These are phyloP conservation scores for Triplophysa bombifrons DNA, from an alignment of 2,797 vertebrate genomes.

Conservation along the genomic window DNA sequence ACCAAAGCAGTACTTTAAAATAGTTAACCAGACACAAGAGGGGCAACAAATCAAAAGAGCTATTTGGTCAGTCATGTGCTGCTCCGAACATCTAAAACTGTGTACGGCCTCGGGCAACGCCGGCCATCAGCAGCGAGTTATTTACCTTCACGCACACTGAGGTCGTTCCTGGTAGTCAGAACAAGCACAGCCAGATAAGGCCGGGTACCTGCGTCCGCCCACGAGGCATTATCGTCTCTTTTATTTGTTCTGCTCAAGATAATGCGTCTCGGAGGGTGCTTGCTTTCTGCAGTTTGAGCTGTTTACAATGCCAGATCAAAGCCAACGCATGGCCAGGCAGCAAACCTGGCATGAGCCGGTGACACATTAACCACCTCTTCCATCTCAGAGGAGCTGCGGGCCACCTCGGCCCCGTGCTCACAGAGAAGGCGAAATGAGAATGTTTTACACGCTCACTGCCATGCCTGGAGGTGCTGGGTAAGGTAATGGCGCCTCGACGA, in stretches of 20 bases:
- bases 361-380: slow-evolving; percentile 72
- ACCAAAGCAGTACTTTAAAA: slow-evolving; percentile 22
- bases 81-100: slow-evolving; percentile 53
- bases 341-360: slow-evolving; percentile 76
- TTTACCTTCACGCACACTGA: slow-evolving; percentile 71
- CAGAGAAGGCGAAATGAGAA: slow-evolving; percentile 33
- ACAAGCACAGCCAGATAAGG: slow-evolving; percentile 77
- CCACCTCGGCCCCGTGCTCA: slow-evolving; percentile 27
- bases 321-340: slow-evolving; percentile 75
- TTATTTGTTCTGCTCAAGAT: slow-evolving; percentile 79
- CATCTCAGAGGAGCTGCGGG: slow-evolving; percentile 53
- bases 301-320: slow-evolving; percentile 87
- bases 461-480: slow-evolving; percentile 65
- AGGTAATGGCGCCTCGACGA: slow-evolving; percentile 55
- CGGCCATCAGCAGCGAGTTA: slow-evolving; percentile 73
- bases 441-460: slow-evolving; percentile 65
- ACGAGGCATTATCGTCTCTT: slow-evolving; percentile 77
- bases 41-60: slow-evolving; percentile 49
- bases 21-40: slow-evolving; percentile 21
- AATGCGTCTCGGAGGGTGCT: slow-evolving; percentile 69
- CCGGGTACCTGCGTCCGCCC: slow-evolving; percentile 76
- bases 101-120: slow-evolving; percentile 48
- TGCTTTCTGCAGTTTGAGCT: slow-evolving; percentile 52
- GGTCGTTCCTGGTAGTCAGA: slow-evolving; percentile 73
- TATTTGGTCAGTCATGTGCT: slow-evolving; percentile 51